A percentile compares a stretch with the other conserved stretches of the same genome.
Evolutionary conservation across 2,888 invertebrate genomes (phyloP).

Genomic region (Epirrhoe alternata): DNA sequence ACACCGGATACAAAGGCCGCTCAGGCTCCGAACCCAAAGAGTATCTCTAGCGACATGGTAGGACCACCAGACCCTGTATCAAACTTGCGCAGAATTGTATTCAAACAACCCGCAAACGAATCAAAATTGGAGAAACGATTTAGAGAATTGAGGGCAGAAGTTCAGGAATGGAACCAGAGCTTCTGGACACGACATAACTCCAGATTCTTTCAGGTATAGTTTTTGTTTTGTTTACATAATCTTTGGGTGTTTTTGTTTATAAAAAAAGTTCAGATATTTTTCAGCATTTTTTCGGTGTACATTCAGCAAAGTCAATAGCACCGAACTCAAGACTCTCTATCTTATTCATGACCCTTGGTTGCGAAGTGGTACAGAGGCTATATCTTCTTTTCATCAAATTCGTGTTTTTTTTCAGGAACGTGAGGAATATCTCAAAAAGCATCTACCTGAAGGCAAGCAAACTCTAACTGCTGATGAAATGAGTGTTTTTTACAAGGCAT

Average conservation of each 20-base stretch:
- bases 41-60: conserved; percentile 86
- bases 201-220: conserved; percentile 86
- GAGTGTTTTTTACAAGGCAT: conserved; percentile 94
- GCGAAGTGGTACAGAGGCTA: conserved; percentile 14
- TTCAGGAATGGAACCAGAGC: conserved; percentile 93
- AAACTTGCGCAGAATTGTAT: conserved; percentile 90
- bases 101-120: conserved; percentile 87
- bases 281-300: not conserved
- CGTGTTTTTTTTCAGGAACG: conserved; percentile 72
- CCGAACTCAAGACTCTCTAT: not conserved
- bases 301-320: not conserved
- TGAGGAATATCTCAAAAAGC: conserved; percentile 82
- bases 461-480: conserved; percentile 91
- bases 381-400: conserved; percentile 10
- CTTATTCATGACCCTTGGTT: not conserved
- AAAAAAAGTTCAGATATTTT: not conserved
- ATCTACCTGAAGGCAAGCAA: conserved; percentile 76
- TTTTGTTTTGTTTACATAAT: conserved; percentile 16
- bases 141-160: conserved; percentile 87
- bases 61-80: conserved; percentile 93
- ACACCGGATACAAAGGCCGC: conserved; percentile 63
- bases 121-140: conserved; percentile 87
- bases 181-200: conserved; percentile 94
- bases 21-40: conserved; percentile 70
- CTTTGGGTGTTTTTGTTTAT: not conserved